These are phyloP conservation scores for Urosaurus nigricauda DNA, from an alignment of 2,797 vertebrate species.

Conservation along the genomic window DNA sequence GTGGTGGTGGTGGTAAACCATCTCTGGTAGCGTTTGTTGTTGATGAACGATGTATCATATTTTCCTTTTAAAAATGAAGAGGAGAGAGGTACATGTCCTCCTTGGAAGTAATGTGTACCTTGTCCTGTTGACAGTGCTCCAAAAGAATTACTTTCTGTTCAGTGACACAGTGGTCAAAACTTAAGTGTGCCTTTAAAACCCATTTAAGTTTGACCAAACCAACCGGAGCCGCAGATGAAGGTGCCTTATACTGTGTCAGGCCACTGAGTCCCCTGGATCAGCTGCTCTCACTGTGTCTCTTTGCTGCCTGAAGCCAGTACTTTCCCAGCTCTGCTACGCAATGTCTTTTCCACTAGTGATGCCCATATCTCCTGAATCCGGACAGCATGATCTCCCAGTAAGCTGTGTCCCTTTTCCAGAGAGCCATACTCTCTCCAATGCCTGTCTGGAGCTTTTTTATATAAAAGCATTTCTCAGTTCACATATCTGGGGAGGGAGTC, in stretches of 20 bases:
- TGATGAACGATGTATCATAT: not conserved
- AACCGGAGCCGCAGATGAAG: not conserved
- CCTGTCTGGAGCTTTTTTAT: too few species aligned
- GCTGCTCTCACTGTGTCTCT: not conserved
- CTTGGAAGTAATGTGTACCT: not conserved
- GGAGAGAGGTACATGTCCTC: not conserved
- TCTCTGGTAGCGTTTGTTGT: not conserved
- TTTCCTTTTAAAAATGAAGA: not conserved
- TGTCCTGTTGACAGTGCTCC: not conserved
- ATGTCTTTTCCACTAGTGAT: not conserved
- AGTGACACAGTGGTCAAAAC: not conserved
- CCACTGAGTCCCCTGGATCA: too few species aligned
- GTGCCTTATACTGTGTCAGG: not conserved
- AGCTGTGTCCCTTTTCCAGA: not conserved
- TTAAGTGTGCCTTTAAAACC: not conserved
- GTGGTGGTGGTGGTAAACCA: not conserved
- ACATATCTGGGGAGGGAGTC: too few species aligned
- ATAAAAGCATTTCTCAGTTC: not conserved
- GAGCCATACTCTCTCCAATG: too few species aligned
- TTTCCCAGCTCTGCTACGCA: not conserved
- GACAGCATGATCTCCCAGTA: too few species aligned
- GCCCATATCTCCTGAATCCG: not conserved
- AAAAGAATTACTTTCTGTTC: not conserved
- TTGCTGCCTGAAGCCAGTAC: not conserved
- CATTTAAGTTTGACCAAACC: not conserved